phyloP scores from a whole-genome alignment of 1,140 invertebrate genomes.

The Trigoniulus corallinus region DNA sequence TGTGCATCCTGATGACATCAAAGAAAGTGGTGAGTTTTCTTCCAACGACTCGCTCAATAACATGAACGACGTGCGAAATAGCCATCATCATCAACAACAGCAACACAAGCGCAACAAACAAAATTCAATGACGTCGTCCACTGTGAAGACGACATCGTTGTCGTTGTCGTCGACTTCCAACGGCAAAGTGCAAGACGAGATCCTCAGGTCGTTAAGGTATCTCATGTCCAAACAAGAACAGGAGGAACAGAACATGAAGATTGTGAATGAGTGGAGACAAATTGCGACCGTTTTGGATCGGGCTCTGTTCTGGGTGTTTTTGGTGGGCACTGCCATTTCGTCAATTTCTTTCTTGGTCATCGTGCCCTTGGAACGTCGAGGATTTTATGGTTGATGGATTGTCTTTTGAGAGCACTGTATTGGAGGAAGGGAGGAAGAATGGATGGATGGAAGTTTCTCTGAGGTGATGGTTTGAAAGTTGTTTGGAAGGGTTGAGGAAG shows the following conservation, averaged over 20 bases:
- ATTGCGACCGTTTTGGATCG: constrained; percentile 37
- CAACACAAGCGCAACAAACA: not conserved
- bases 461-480: too few species aligned
- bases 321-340: constrained; percentile 31
- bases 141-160: not conserved
- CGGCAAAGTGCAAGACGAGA: constrained; percentile 18
- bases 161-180: not conserved
- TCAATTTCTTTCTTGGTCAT: constrained; percentile 32
- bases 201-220: constrained; percentile 17
- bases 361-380: constrained; percentile 27
- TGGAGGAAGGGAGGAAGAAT: too few species aligned
- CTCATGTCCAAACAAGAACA: constrained; percentile 22
- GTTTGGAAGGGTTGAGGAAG: too few species aligned
- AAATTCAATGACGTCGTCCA: constrained; percentile 2
- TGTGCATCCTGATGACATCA: not conserved
- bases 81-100: not conserved
- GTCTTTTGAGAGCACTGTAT: too few species aligned
- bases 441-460: too few species aligned
- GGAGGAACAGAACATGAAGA: constrained; percentile 20
- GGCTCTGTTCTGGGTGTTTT: constrained; percentile 40
- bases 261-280: constrained; percentile 35
- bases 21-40: constrained; percentile 3
- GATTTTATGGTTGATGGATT: constrained; percentile 5
- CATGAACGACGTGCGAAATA: constrained; percentile 5
- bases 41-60: constrained; percentile 8